Evolutionary conservation across 2,797 vertebrate genomes (phyloP), one percentile per base, ranked within the genome.

Genomic region (Sebastes nivosus): DNA sequence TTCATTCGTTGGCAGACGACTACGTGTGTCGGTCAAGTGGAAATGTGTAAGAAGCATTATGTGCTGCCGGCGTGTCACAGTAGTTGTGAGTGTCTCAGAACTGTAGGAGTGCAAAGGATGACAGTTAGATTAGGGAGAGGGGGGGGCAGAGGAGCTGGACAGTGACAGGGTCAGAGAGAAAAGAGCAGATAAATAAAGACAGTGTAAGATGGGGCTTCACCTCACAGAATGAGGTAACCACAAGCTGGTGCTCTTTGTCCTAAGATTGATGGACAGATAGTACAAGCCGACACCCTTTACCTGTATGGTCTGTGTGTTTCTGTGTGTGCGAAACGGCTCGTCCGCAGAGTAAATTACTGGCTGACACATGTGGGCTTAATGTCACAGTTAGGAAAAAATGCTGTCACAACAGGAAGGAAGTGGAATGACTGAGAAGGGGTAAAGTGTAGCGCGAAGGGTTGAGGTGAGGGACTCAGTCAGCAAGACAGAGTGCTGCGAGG

Each of bases 321-420:
- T 59, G 63, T 54, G 25, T 32, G 59, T 65, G 57, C 16, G 5
- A 65, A 69, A 58, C 8, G 8, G 71, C 70, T 72, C 77, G 55
- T 65, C 52, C 52, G 8, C 36, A 25, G 32, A 76, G 81, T 85
- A 71, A 83, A 87, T 90, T 90, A 81, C 74, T 24, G 42, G 50
- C 75, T 80, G 81, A 79, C 73, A 85, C 36, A 14, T 73, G 69
- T 64, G 72, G 58, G 74, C 58, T 79, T 80, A 77, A 88, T 85
- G 87, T 87, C 90, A 84, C 75, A 64, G 75, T 66, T 38, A 22
- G 34, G 64, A 76, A 61, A 68, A 87, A 79, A 75, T 32, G 42
- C 72, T 82, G 82, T 87, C 75, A 86, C 68, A 83, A 82, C 64
- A 72, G 76, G 66, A 65, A 81, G 50, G 52, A 72, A 67, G 65